Percentiles rank a stretch among this genome's conserved stretches.
These are phyloP conservation scores for Sphenodon punctatus DNA, from an alignment of 2,797 vertebrate species.

Conservation along the genomic window DNA sequence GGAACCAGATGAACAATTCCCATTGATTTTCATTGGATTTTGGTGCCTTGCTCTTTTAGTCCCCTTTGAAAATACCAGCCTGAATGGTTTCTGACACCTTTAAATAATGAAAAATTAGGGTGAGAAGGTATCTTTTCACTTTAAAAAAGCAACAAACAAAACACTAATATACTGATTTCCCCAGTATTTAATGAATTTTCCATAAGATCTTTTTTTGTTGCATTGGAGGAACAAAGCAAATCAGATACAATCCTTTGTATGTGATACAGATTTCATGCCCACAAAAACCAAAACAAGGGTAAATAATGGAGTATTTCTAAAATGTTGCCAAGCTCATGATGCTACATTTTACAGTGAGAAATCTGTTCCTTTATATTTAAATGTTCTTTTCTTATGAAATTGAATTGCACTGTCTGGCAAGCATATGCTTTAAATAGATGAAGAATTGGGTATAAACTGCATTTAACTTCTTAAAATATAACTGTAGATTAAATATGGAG, in stretches of 20 bases:
- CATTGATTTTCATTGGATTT: not conserved
- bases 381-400: conserved; percentile 53
- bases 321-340: conserved; percentile 78
- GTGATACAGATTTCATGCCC: conserved; percentile 1
- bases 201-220: not conserved
- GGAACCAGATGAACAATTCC: not conserved
- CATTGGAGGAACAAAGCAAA: not conserved
- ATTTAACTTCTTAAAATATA: not conserved
- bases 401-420: conserved; percentile 69
- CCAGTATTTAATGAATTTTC: too few relatives aligned
- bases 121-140: too few relatives aligned
- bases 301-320: conserved; percentile 44
- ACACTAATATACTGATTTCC: too few relatives aligned
- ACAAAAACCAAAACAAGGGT: not conserved
- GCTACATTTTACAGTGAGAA: conserved; percentile 53
- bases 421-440: conserved; percentile 68
- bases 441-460: conserved; percentile 43
- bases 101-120: too few relatives aligned
- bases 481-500: not conserved
- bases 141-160: too few relatives aligned
- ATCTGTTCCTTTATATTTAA: conserved; percentile 31
- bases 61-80: not conserved
- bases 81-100: not conserved
- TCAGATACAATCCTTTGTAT: not conserved
- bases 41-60: not conserved